Evolutionary conservation across 1,140 invertebrate genomes (phyloP).

Genomic region (Drosophila littoralis): DNA sequence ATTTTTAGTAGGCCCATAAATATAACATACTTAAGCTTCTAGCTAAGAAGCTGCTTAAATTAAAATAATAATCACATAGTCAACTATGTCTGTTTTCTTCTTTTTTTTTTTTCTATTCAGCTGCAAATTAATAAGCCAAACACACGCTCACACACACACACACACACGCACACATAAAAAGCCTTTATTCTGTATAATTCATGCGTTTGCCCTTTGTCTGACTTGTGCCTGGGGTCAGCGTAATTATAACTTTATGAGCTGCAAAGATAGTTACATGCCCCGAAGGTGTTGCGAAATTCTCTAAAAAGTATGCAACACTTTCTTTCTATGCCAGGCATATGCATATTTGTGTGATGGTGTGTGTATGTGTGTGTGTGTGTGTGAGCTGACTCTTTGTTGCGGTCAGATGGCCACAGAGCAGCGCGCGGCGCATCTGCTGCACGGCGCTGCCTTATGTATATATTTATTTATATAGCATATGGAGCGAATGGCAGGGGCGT

Average conservation of each 20-base stretch:
- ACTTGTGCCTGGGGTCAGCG: constrained; percentile 31
- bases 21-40: too few relatives aligned
- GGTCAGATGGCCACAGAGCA: constrained; percentile 45
- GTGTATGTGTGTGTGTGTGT: constrained; percentile 1
- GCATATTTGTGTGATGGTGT: constrained; percentile 1
- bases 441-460: constrained; percentile 22
- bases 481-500: constrained; percentile 18
- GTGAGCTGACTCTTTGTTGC: constrained; percentile 41
- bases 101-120: not conserved
- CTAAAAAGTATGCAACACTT: constrained; percentile 64
- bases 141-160: not conserved
- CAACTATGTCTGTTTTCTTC: not conserved
- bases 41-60: too few relatives aligned
- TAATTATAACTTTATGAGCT: constrained; percentile 68
- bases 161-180: not conserved
- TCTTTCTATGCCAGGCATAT: constrained; percentile 22
- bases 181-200: not conserved
- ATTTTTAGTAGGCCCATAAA: too few relatives aligned
- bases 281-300: constrained; percentile 55
- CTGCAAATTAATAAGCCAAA: constrained; percentile 7
- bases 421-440: constrained; percentile 30
- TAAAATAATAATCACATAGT: too few relatives aligned
- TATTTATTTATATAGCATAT: constrained; percentile 31
- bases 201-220: constrained; percentile 10
- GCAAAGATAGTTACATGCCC: constrained; percentile 54